These are phyloP conservation scores for Damaliscus lunatus DNA, from an alignment of 2,113 vertebrate species.

Conservation along the genomic window DNA sequence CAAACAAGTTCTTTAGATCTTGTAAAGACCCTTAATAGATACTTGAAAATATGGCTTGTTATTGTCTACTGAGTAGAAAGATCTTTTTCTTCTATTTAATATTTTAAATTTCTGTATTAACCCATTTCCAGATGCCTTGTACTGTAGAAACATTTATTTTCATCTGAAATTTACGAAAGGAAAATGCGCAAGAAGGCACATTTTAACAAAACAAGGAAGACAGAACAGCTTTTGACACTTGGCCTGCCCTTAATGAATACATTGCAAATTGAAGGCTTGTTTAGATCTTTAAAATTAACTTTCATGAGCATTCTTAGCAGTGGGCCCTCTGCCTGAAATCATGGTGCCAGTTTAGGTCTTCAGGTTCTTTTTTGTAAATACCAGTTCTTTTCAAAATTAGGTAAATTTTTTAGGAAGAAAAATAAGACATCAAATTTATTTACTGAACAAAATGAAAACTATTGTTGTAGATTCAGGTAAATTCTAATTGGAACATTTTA, in stretches of 20 bases:
- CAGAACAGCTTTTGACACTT: not conserved
- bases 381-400: slow-evolving; percentile 8
- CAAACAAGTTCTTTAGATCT: not conserved
- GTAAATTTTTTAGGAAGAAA: slow-evolving; percentile 3
- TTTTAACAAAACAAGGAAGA: not conserved
- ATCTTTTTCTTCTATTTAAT: not conserved
- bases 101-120: not conserved
- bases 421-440: not conserved
- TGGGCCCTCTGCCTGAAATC: not conserved
- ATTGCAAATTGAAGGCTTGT: not conserved
- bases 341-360: not conserved
- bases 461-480: not conserved
- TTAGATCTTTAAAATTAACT: not conserved
- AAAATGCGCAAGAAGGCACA: not conserved
- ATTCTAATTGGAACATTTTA: slow-evolving; percentile 1
- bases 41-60: not conserved
- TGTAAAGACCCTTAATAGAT: not conserved
- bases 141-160: not conserved
- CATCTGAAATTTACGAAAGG: not conserved
- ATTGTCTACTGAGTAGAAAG: not conserved
- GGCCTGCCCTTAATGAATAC: not conserved
- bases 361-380: not conserved
- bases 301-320: not conserved
- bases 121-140: not conserved
- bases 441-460: not conserved